Conservation (phyloP, 2,113 vertebrate genomes). For the Mugil cephalus region DNA sequence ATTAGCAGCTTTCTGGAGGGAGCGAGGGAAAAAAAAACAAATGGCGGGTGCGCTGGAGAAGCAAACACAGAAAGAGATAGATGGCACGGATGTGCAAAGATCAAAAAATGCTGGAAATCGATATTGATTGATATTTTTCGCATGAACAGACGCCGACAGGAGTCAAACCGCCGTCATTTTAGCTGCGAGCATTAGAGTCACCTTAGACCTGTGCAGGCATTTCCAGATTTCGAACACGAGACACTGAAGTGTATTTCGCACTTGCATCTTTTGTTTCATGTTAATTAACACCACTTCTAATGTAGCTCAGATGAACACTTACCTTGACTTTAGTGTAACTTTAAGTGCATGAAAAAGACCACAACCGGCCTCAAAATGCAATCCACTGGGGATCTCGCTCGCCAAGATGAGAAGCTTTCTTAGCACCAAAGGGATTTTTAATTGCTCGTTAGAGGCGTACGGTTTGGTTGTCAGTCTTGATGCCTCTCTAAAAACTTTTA, state of each 20-base stretch:
- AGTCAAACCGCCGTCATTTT: not conserved
- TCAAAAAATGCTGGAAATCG: constrained; percentile 7
- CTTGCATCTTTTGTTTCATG: not conserved
- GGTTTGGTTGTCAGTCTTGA: not conserved
- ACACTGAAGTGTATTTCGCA: not conserved
- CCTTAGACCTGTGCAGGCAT: not conserved
- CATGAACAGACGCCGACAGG: not conserved
- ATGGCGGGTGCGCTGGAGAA: constrained; percentile 7
- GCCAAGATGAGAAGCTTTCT: not conserved
- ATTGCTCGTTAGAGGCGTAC: constrained; percentile 1
- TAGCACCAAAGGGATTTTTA: not conserved
- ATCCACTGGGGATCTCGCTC: not conserved
- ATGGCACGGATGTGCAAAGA: constrained; percentile 39
- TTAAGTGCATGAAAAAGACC: not conserved
- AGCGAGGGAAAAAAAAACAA: constrained; percentile 32
- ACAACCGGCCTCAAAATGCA: not conserved
- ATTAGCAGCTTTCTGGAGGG: constrained; percentile 66
- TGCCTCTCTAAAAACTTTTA: not conserved
- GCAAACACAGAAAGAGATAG: constrained; percentile 11
- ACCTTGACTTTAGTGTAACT: not conserved
- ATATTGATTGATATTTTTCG: constrained; percentile 43
- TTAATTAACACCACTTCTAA: not conserved
- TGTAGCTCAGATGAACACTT: not conserved
- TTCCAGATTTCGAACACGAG: not conserved
- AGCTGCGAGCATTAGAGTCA: constrained; percentile 15